Percentiles rank a stretch among this genome's conserved stretches.
phyloP scores from a whole-genome alignment of 2,113 vertebrate species.

The Aptenodytes patagonicus region DNA sequence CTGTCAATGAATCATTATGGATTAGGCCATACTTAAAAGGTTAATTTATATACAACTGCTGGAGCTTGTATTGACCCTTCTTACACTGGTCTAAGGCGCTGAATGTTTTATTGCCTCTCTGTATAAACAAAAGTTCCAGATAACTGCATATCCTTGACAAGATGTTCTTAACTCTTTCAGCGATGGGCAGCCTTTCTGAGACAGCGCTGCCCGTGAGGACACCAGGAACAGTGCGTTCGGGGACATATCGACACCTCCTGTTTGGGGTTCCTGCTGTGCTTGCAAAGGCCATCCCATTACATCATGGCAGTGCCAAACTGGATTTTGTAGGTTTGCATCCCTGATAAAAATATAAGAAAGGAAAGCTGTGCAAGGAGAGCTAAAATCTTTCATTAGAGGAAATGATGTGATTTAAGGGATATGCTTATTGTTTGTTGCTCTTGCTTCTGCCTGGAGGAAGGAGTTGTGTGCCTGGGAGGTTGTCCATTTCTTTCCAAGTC shows the following conservation, averaged over 20 bases:
- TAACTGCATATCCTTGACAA: slow-evolving; percentile 44
- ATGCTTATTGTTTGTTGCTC: not conserved
- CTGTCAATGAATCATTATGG: slow-evolving; percentile 66
- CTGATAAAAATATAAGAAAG: not conserved
- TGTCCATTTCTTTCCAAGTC: not conserved
- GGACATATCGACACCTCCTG: not conserved
- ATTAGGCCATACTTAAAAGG: slow-evolving; percentile 65
- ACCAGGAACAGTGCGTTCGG: not conserved
- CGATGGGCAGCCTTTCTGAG: not conserved
- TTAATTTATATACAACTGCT: slow-evolving; percentile 69
- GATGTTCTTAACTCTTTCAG: slow-evolving; percentile 64
- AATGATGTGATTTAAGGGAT: not conserved
- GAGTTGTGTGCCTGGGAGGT: not conserved
- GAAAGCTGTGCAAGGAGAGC: not conserved
- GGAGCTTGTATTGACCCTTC: slow-evolving; percentile 66
- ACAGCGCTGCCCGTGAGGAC: not conserved
- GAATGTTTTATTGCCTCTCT: slow-evolving; percentile 65
- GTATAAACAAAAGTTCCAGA: slow-evolving; percentile 68
- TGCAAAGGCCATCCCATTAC: not conserved
- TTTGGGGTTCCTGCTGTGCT: not conserved
- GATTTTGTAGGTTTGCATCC: not conserved
- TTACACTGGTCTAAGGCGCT: slow-evolving; percentile 47
- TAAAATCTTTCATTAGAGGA: not conserved
- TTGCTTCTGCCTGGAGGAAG: not conserved
- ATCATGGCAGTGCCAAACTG: not conserved